Evolutionary conservation across 2,888 invertebrate genomes (phyloP), one percentile per base, ranked within the genome.

Genomic region (Ennomos erosarius): DNA sequence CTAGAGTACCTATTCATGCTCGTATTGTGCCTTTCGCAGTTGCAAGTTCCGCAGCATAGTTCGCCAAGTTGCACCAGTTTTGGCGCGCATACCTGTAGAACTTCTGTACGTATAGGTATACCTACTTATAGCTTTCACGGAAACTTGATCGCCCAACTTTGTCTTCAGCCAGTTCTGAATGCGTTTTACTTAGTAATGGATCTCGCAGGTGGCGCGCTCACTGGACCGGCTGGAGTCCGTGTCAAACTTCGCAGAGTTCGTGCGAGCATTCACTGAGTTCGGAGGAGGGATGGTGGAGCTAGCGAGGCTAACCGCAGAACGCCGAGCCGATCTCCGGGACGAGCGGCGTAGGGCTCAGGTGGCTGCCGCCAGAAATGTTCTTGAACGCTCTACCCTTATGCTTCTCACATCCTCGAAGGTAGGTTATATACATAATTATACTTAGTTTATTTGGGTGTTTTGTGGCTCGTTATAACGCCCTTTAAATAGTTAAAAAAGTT

Each of bases 251-350:
- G 98, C 99, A 51, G 99, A 99, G 90, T 99, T 99, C 87, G 99
- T 99, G 57, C 97, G 98, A 82, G 98, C 99, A 16, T 99, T 99
- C 92, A 98, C 99, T 71, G 98, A 99, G 85, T 99, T 99, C 85
- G 99, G 99, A 40, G 97, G 97, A 16, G 99, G 99, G 86, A 99
- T 99, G 99, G 99, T 99, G 67, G 99, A 99, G 85, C 92, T 99
- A 71, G 99, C 99, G 26, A 97, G 99, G 84, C 94, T 99, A 61
- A 98, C 98, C 13, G 98, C 94, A 38, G 95, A 95, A 78, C 87
- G 95, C 64, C 94, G 96, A 76, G 98, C 97, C 78, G 98, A 97
- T 82, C 92, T 97, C 57, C 96, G 98, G 75, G 99, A 99, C 87
- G 99, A 99, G 85, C 94, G 98, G 74, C 93, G 99, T 72, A 93